Conservation (phyloP, 2,888 invertebrate genomes). For the Danaus chrysippus region DNA sequence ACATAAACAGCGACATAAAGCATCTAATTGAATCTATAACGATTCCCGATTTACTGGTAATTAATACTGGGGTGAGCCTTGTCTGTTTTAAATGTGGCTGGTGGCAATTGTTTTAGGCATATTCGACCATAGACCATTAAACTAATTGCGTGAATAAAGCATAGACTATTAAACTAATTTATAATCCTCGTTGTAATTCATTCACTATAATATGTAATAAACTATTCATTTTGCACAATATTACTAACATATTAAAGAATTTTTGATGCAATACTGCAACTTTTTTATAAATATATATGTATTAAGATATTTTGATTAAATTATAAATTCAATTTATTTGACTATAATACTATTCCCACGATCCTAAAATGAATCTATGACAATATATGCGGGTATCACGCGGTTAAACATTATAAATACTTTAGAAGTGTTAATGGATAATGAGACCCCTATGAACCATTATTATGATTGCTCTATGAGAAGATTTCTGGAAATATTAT, state of each 20-base stretch:
- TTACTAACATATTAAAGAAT: no score
- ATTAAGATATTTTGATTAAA: no score
- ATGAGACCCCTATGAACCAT: conserved; percentile 52
- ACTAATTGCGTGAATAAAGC: not conserved
- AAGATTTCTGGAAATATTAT: not conserved
- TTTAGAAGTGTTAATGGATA: conserved; percentile 34
- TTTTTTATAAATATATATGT: no score
- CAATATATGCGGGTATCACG: conserved; percentile 63
- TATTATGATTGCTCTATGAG: conserved; percentile 7
- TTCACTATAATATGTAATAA: no score
- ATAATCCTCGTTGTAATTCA: not conserved
- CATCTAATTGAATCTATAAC: conserved; percentile 6
- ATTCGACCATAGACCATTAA: not conserved
- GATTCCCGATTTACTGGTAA: conserved; percentile 5
- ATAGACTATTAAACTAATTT: not conserved
- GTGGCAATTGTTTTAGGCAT: not conserved
- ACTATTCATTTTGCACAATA: no score
- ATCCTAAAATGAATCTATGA: conserved; percentile 30
- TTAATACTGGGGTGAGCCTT: not conserved
- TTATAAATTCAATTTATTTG: not conserved
- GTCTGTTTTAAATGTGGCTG: not conserved
- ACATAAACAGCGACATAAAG: not conserved
- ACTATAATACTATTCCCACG: not conserved
- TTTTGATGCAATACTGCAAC: no score
- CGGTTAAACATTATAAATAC: conserved; percentile 35